phyloP scores from a whole-genome alignment of 2,888 invertebrate genomes.

The Zygothrica quintamaculata region DNA sequence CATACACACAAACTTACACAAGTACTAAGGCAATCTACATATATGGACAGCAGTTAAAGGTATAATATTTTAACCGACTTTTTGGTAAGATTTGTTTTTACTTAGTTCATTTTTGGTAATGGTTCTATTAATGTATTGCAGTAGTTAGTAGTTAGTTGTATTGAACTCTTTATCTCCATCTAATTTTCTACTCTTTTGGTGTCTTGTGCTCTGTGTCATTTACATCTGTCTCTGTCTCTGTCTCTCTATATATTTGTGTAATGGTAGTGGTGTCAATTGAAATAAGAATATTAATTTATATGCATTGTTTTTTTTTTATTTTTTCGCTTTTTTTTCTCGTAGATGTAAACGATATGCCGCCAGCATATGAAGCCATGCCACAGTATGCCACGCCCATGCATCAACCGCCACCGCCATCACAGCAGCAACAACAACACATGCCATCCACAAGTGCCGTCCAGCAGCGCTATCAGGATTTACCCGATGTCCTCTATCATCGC shows the following conservation, averaged over 20 bases:
- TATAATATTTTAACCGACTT: constrained; percentile 15
- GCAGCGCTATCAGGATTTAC: constrained; percentile 30
- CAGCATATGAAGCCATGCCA: constrained; percentile 55
- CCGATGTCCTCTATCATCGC: constrained; percentile 36
- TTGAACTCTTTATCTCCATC: neutral
- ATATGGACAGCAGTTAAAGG: constrained; percentile 36
- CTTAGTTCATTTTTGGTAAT: constrained; percentile 20
- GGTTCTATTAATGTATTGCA: constrained; percentile 2
- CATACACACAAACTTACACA: constrained; percentile 13
- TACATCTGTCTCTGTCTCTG: neutral
- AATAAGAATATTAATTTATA: neutral
- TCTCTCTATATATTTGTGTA: constrained; percentile 1
- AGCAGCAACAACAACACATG: constrained; percentile 10
- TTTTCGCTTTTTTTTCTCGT: too few relatives aligned
- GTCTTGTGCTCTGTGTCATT: neutral
- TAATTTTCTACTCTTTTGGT: constrained; percentile 1
- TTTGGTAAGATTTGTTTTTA: neutral
- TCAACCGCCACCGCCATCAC: constrained; percentile 15
- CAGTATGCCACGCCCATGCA: constrained; percentile 51
- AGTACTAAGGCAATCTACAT: constrained; percentile 12
- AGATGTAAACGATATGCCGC: constrained; percentile 58
- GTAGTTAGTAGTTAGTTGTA: too few relatives aligned
- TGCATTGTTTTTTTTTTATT: neutral
- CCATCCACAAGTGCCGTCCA: constrained; percentile 38
- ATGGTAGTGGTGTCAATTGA: neutral